A percentile compares a stretch with the other conserved stretches of the same genome.
Conservation (phyloP, 2,888 invertebrate genomes). For the Megamerina dolium region DNA sequence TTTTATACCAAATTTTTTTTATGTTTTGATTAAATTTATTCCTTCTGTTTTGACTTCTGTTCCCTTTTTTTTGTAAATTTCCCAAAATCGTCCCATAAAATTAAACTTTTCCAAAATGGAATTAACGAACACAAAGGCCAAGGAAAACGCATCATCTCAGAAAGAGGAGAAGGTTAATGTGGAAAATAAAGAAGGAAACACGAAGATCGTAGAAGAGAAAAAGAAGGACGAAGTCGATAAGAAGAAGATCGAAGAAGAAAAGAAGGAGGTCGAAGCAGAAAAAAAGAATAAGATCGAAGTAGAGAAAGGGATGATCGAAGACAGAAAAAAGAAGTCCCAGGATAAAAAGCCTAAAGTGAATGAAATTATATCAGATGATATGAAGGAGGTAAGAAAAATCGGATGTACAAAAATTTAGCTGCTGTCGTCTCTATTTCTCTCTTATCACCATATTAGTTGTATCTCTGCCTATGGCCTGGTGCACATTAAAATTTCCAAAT, state of each 20-base stretch:
- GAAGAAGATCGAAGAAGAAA: slow-evolving; percentile 36
- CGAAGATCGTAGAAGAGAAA: slow-evolving; percentile 11
- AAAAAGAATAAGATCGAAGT: slow-evolving; percentile 47
- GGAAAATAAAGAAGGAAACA: slow-evolving; percentile 12
- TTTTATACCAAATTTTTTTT: too few species aligned
- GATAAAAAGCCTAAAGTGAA: slow-evolving; percentile 44
- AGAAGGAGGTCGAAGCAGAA: slow-evolving; percentile 44
- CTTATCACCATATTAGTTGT: too few species aligned
- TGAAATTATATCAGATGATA: slow-evolving; percentile 20
- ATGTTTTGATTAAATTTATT: too few species aligned
- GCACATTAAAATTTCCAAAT: too few species aligned
- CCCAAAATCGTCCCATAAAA: slow-evolving; percentile 28
- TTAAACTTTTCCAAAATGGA: slow-evolving; percentile 40
- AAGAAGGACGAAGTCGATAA: slow-evolving; percentile 17
- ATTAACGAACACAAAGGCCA: slow-evolving; percentile 13
- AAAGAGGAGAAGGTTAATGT: slow-evolving; percentile 12
- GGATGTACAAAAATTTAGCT: too few species aligned
- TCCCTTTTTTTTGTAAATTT: too few species aligned
- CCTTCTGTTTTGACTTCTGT: too few species aligned
- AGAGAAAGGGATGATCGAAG: slow-evolving; percentile 48
- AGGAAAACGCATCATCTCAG: too few species aligned
- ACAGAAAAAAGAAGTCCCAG: slow-evolving; percentile 48
- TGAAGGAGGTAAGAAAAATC: too few species aligned
- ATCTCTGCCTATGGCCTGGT: too few species aligned
- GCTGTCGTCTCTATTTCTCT: too few species aligned